Evolutionary conservation across 2,113 vertebrate genomes (phyloP).

Genomic region (Solea senegalensis): DNA sequence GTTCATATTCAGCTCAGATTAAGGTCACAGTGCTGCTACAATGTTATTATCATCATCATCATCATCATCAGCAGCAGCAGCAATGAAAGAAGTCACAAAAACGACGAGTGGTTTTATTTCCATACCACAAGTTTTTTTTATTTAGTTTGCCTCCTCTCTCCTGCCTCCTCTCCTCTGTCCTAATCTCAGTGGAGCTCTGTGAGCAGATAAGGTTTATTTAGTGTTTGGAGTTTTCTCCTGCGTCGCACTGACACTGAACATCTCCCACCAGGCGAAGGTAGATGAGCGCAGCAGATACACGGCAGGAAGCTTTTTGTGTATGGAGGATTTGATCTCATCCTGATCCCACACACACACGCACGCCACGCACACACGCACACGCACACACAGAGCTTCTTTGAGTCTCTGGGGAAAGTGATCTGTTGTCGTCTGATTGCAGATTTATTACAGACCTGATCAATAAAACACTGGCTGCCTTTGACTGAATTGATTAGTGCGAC

Average conservation of each 20-base stretch:
- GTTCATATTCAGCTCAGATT: too few species aligned
- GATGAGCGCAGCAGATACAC: slow-evolving; percentile 76
- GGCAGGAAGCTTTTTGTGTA: slow-evolving; percentile 62
- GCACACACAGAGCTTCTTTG: not conserved
- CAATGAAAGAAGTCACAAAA: too few species aligned
- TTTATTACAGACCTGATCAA: slow-evolving; percentile 21
- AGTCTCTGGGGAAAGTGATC: slow-evolving; percentile 14
- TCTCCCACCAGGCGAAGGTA: slow-evolving; percentile 72
- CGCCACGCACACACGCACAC: slow-evolving; percentile 24
- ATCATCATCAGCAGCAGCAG: too few species aligned
- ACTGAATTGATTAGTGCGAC: slow-evolving; percentile 14
- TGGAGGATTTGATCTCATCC: slow-evolving; percentile 64
- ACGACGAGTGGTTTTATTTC: too few species aligned
- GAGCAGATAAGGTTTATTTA: slow-evolving; percentile 78
- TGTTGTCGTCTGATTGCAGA: not conserved
- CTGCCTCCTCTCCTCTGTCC: slow-evolving; percentile 43
- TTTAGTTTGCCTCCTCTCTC: not conserved
- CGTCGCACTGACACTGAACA: slow-evolving; percentile 65
- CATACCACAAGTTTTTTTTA: not conserved
- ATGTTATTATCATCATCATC: too few species aligned
- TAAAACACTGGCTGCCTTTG: not conserved
- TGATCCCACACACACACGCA: slow-evolving; percentile 53
- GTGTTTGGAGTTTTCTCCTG: slow-evolving; percentile 71
- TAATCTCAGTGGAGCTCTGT: slow-evolving; percentile 71
- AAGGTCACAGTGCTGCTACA: too few species aligned